Conservation (phyloP, 1,140 invertebrate species). For the Colletes gigas region DNA sequence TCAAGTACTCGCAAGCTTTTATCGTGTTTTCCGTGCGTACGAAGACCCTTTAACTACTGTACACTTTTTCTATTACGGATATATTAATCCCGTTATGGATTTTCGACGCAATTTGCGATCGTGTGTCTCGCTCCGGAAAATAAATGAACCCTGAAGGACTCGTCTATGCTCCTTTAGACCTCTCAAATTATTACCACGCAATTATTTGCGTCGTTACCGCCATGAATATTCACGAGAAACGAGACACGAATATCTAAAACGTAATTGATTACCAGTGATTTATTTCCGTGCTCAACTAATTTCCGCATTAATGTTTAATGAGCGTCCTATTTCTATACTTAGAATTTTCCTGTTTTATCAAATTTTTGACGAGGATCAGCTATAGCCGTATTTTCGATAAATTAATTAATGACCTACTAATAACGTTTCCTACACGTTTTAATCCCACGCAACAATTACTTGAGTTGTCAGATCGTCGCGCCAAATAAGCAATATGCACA, state of each 20-base stretch:
- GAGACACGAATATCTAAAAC: constrained; percentile 33
- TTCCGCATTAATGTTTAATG: background rate
- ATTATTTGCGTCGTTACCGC: constrained; percentile 69
- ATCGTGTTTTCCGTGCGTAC: no score
- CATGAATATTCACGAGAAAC: constrained; percentile 70
- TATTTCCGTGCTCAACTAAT: background rate
- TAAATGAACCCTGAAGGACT: constrained; percentile 42
- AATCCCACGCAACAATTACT: no score
- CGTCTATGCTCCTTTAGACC: constrained; percentile 17
- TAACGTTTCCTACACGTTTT: no score
- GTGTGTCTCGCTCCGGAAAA: constrained; percentile 40
- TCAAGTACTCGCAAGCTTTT: no score
- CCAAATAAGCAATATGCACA: background rate
- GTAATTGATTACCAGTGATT: constrained; percentile 48
- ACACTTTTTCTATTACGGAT: no score
- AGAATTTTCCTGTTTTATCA: no score
- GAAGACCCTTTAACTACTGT: no score
- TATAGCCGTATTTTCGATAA: background rate
- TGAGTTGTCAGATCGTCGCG: no score
- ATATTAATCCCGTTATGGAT: background rate
- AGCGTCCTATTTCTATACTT: no score
- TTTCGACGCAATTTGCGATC: constrained; percentile 43
- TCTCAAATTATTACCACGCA: constrained; percentile 40
- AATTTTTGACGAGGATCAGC: no score
- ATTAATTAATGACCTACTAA: background rate